Evolutionary conservation across 2,797 vertebrate species (phyloP), one percentile per base, ranked within the genome.

Genomic region (Arrhamphus sclerolepis): DNA sequence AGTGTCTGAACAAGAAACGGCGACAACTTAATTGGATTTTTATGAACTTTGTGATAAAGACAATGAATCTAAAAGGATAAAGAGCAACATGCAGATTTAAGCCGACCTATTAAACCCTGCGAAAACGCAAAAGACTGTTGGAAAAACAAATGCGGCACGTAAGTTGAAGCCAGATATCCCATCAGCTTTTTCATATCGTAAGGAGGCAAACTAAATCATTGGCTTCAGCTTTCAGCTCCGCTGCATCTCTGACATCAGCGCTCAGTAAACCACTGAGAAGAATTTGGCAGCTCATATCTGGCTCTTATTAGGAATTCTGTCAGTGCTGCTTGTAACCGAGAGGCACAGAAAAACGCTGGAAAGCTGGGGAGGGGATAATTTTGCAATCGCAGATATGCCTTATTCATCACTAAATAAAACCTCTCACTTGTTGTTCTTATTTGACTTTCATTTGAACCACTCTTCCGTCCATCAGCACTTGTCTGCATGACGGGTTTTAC

Each of bases 211-310:
- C 68, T 76, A 70, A 81, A 78, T 72, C 62, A 58, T 53, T 71
- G 63, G 69, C 69, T 77, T 77, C 72, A 78, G 72, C 81, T 78
- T 84, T 84, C 79, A 72, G 83, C 85, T 81, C 69, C 14, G 58
- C 71, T 68, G 59, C 62, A 61, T 83, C 80, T 76, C 81, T 91
- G 87, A 91, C 86, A 84, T 88, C 86, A 88, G 71, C 18, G 42
- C 75, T 76, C 51, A 55, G 72, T 70, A 82, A 87, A 89, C 80
- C 80, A 87, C 82, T 62, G 73, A 78, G 64, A 80, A 69, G 79
- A 82, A 81, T 84, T 76, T 89, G 87, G 84, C 84, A 84, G 72
- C 66, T 67, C 29, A 34, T 75, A 66, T 89, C 89, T 91, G 88
- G 83, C 81, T 89, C 68, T 81, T 81, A 89, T 90, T 89, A 91